Evolutionary conservation across 1,140 invertebrate genomes (phyloP).

Genomic region (Anadara kagoshimensis): DNA sequence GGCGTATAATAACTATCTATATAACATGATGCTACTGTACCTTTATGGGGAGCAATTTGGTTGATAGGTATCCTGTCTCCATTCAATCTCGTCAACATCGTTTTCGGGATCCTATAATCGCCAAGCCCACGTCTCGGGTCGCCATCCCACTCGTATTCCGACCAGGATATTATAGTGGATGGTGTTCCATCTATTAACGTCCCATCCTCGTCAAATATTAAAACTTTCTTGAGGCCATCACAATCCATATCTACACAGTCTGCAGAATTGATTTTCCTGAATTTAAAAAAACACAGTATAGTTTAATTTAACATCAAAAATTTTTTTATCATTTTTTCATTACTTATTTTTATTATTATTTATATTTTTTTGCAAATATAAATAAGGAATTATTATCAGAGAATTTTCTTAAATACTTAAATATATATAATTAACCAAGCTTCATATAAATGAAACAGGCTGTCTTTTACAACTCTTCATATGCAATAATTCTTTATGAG

Average conservation of each 20-base stretch:
- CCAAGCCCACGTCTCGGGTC: constrained; percentile 62
- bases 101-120: constrained; percentile 69
- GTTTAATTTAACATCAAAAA: not conserved
- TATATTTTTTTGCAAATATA: too few species aligned
- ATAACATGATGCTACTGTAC: constrained; percentile 20
- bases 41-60: constrained; percentile 56
- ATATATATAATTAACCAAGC: too few species aligned
- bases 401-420: too few species aligned
- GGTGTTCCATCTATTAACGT: constrained; percentile 54
- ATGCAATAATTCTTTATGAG: too few species aligned
- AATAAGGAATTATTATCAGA: too few species aligned
- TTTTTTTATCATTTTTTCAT: not conserved
- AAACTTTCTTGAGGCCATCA: constrained; percentile 67
- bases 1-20: too few species aligned
- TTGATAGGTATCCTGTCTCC: constrained; percentile 46
- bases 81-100: constrained; percentile 52
- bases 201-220: constrained; percentile 66
- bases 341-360: too few species aligned
- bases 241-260: constrained; percentile 73
- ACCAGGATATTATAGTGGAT: constrained; percentile 58
- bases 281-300: constrained; percentile 5
- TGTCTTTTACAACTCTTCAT: too few species aligned
- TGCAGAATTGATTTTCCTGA: constrained; percentile 64
- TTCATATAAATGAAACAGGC: too few species aligned
- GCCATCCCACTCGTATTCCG: constrained; percentile 66